Evolutionary conservation across 2,797 vertebrate species (phyloP).

Genomic region (Acropternis orthonyx): DNA sequence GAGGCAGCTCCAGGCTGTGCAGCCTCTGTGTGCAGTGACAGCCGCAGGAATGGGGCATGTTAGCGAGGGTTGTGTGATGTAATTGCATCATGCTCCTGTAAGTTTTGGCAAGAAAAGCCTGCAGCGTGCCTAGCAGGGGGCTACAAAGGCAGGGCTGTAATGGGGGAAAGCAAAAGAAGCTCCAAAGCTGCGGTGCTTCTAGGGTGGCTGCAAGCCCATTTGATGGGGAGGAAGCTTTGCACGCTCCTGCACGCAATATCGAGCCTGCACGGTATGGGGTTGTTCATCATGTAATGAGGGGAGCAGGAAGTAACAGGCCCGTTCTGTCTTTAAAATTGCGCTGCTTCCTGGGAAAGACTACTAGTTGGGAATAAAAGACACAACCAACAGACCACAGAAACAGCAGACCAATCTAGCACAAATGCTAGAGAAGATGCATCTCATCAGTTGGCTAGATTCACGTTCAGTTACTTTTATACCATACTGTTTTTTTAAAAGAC

Average conservation of each 20-base stretch:
- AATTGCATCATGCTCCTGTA: background rate
- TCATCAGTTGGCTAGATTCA: background rate
- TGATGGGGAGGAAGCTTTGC: background rate
- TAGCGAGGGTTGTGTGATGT: background rate
- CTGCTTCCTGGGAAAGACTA: background rate
- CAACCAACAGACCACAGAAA: background rate
- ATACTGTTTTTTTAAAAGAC: background rate
- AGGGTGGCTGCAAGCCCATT: accelerated
- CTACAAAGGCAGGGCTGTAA: accelerated
- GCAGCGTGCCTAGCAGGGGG: accelerated
- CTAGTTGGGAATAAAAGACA: background rate
- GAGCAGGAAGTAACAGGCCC: background rate
- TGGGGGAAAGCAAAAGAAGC: background rate
- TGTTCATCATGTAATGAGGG: accelerated
- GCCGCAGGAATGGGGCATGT: accelerated
- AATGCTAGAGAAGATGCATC: background rate
- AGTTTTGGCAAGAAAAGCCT: background rate
- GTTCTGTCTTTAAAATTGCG: background rate
- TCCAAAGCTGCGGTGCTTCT: accelerated
- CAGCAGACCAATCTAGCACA: background rate
- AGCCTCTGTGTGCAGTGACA: no score
- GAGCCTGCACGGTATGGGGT: no score
- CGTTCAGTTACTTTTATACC: background rate
- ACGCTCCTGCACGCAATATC: accelerated
- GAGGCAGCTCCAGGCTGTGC: background rate